Evolutionary conservation across 2,113 vertebrate species (phyloP).

Genomic region (Embiotoca jacksoni): DNA sequence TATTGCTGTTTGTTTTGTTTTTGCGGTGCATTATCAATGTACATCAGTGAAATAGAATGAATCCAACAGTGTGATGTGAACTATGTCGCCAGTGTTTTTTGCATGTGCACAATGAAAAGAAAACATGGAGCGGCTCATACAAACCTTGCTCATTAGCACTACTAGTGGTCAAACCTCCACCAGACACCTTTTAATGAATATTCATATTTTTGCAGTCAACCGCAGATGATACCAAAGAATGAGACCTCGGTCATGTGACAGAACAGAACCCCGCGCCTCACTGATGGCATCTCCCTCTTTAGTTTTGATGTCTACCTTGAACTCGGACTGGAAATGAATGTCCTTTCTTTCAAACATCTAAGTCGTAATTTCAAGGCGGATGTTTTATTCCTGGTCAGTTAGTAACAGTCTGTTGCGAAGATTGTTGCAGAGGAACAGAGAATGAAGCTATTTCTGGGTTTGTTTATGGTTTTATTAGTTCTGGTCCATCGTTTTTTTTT

Average conservation of each 20-base stretch:
- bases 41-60: no score
- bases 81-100: not conserved
- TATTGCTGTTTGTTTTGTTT: no score
- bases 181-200: no score
- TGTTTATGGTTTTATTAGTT: conserved; percentile 38
- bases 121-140: not conserved
- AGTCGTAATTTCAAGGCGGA: not conserved
- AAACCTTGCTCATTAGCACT: not conserved
- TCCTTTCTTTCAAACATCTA: no score
- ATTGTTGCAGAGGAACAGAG: not conserved
- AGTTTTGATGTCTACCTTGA: no score
- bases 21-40: no score
- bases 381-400: conserved; percentile 6
- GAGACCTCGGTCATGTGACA: not conserved
- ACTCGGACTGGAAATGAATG: no score
- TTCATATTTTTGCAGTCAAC: no score
- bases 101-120: not conserved
- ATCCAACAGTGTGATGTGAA: no score
- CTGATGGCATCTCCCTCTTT: no score
- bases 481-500: conserved; percentile 10
- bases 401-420: not conserved
- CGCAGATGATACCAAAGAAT: not conserved
- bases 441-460: conserved; percentile 44
- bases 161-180: no score
- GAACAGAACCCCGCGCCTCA: no score